Percentiles rank a stretch among this genome's conserved stretches.
phyloP scores from a whole-genome alignment of 2,113 vertebrate genomes.

The Sinocyclocheilus grahami region DNA sequence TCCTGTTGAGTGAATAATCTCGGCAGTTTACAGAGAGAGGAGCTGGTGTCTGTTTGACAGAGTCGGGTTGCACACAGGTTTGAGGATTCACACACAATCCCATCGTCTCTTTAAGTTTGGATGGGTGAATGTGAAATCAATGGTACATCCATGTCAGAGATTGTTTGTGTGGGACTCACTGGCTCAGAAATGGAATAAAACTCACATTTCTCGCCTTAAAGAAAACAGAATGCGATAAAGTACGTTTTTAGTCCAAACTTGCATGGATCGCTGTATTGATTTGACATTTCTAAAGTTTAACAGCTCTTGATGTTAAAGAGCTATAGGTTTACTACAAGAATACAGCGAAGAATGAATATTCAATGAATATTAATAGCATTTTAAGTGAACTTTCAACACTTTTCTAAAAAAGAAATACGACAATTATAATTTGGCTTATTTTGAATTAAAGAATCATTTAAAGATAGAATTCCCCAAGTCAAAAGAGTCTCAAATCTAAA shows the following conservation, averaged over 20 bases:
- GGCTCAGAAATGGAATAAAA: slow-evolving; percentile 61
- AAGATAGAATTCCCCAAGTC: no score
- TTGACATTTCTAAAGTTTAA: slow-evolving; percentile 64
- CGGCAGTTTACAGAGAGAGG: slow-evolving; percentile 75
- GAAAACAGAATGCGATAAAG: slow-evolving; percentile 44
- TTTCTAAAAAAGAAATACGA: neutral
- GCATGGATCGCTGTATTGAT: slow-evolving; percentile 9
- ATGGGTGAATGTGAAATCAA: slow-evolving; percentile 84
- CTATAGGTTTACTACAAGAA: slow-evolving; percentile 64
- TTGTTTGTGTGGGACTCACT: slow-evolving; percentile 70
- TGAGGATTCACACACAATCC: slow-evolving; percentile 75
- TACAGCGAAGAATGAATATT: neutral
- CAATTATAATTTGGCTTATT: neutral
- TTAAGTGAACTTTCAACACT: neutral
- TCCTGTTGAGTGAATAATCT: slow-evolving; percentile 84
- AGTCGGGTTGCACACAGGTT: slow-evolving; percentile 75
- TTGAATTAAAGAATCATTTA: no score
- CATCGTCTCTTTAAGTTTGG: slow-evolving; percentile 74
- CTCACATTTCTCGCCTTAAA: slow-evolving; percentile 45
- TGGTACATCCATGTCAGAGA: slow-evolving; percentile 80
- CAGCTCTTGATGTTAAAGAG: slow-evolving; percentile 49
- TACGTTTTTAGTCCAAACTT: slow-evolving; percentile 1
- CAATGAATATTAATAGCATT: neutral
- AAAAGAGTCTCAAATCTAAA: neutral
- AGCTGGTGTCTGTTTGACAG: slow-evolving; percentile 76